Evolutionary conservation across 2,797 vertebrate genomes (phyloP), one percentile per base, ranked within the genome.

Genomic region (Pangasius djambal): DNA sequence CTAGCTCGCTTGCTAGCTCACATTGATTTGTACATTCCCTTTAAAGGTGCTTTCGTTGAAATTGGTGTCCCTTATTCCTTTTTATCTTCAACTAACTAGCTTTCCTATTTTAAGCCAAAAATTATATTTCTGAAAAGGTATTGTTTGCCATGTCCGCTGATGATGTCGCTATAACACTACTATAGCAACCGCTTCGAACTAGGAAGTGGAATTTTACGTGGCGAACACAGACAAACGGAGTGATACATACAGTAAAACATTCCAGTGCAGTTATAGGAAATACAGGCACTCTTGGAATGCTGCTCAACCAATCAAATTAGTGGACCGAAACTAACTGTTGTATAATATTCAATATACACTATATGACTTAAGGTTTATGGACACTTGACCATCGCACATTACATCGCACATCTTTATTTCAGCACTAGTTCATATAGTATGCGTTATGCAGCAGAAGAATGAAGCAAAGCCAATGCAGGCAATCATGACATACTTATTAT

Each of bases 401-500:
- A 83, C 57, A 40, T 3, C 0, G 9, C 22, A 61, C 13, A 28
- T 44, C 3, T 86, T 86, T 72, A 70, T 48, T 59, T 40, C 10
- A 28, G 20, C 20, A 3, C 4, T 86, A 78, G 82, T 69, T 50
- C 12, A 31, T 63, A 85, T 8, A 44, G 20, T 48, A 48, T 65
- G 61, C 16, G 20, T 83, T 55, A 67, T 40, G 59, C 15, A 65
- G 57, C 57, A 65, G 20, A 61, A 75, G 55, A 75, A 48, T 52
- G 87, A 65, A 4, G 59, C 77, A 25, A 67, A 69, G 18, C 25
- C 28, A 25, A 74, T 84, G 18, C 55, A 63, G 25, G 25, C 69
- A 83, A 34, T 63, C 31, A 70, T 74, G 44, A 15, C 59, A 55
- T 82, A 67, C 61, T 78, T 63, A 67, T 85, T 79, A 70, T 78